Evolutionary conservation across 2,113 vertebrate species (phyloP).

Genomic region (Eolophus roseicapilla): DNA sequence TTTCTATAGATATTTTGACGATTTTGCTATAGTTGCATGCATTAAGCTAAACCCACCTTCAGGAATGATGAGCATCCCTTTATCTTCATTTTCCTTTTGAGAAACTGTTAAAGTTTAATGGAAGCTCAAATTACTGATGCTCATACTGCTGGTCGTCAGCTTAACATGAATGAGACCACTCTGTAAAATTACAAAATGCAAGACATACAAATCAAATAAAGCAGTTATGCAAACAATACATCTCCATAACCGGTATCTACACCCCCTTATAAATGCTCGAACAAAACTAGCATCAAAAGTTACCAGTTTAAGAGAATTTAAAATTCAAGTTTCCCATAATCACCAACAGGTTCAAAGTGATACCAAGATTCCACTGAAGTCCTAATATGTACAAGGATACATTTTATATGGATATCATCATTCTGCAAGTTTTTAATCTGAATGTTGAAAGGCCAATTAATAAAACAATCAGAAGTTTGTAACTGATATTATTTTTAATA

Average conservation of each 20-base stretch:
- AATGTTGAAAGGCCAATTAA: slow-evolving; percentile 78
- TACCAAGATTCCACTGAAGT: neutral
- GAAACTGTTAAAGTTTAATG: neutral
- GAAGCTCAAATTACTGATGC: neutral
- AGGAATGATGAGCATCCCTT: neutral
- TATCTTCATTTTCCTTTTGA: neutral
- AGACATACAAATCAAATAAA: neutral
- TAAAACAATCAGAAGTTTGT: neutral
- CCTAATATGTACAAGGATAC: slow-evolving; percentile 79
- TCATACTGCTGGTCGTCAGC: neutral
- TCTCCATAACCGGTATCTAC: neutral
- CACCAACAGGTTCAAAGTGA: neutral
- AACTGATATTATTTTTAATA: neutral
- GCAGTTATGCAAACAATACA: neutral
- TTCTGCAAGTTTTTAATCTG: slow-evolving; percentile 88
- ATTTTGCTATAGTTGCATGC: neutral
- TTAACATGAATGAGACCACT: neutral
- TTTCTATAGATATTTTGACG: neutral
- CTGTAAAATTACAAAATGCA: neutral
- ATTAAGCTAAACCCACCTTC: neutral
- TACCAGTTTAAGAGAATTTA: neutral
- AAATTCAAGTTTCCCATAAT: neutral
- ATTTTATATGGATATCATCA: slow-evolving; percentile 90
- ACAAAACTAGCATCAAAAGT: neutral
- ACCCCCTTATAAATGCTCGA: neutral